These are phyloP conservation scores for Theristicus caerulescens DNA, from an alignment of 2,113 vertebrate genomes.

Conservation along the genomic window DNA sequence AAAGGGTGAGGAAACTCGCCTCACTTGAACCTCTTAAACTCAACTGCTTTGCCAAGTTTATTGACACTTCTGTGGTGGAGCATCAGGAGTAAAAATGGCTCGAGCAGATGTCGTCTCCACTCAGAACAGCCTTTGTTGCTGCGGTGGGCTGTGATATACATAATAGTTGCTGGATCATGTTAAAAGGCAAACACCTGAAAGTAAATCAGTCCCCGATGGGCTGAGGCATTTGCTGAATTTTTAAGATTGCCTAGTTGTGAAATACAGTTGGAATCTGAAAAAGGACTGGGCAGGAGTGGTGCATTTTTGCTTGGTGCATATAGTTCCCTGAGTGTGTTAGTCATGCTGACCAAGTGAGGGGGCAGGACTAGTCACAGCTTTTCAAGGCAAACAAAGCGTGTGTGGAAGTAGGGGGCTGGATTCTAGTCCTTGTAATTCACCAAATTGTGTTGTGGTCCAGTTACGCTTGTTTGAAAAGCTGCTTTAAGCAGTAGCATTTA, in stretches of 20 bases:
- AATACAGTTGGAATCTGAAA: background rate
- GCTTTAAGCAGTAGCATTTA: background rate
- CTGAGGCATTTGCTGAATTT: rapidly evolving
- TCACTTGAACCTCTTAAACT: background rate
- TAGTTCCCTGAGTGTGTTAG: background rate
- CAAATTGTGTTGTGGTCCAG: background rate
- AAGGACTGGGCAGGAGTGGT: background rate
- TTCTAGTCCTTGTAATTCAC: background rate
- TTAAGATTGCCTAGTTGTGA: background rate
- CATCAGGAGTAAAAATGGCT: background rate
- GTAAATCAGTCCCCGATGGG: rapidly evolving
- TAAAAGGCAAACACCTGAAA: background rate
- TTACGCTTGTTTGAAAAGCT: background rate
- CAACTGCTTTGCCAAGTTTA: background rate
- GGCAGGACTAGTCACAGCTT: background rate
- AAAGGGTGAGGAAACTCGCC: slow-evolving; percentile 39
- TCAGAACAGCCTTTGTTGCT: background rate
- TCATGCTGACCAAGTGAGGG: background rate
- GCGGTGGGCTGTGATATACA: rapidly evolving
- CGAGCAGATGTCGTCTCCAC: background rate
- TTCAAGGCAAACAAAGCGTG: background rate
- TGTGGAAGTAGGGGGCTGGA: background rate
- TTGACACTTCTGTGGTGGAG: background rate
- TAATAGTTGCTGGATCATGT: background rate
- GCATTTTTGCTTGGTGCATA: background rate